These are phyloP conservation scores for Agonopterix arenella DNA, from an alignment of 2,888 invertebrate species.

Conservation along the genomic window DNA sequence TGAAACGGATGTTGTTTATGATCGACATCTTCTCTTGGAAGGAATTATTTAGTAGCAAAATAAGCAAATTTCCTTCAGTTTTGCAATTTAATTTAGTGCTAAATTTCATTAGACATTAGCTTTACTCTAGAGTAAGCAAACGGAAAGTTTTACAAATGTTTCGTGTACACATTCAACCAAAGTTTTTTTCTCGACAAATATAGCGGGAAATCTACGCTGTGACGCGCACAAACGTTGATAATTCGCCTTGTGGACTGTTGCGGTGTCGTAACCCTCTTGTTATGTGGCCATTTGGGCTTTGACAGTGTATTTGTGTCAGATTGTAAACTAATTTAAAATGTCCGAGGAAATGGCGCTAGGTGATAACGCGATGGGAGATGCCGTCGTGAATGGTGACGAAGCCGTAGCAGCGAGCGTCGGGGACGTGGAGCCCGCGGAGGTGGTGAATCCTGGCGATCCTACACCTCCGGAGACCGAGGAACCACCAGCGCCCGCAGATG, in stretches of 20 bases:
- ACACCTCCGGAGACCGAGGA: constrained; percentile 23
- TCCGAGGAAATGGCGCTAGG: constrained; percentile 71
- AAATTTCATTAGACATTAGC: constrained; percentile 7
- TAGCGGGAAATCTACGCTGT: constrained; percentile 71
- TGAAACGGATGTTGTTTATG: constrained; percentile 62
- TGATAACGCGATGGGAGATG: constrained; percentile 57
- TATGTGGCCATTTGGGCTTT: constrained; percentile 58
- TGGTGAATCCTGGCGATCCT: constrained; percentile 26
- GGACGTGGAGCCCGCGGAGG: constrained; percentile 26
- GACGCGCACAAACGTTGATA: constrained; percentile 63
- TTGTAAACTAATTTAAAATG: constrained; percentile 63
- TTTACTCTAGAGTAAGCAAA: constrained; percentile 5
- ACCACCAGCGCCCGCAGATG: constrained; percentile 25
- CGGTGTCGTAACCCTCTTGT: constrained; percentile 55
- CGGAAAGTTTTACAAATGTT: constrained; percentile 21
- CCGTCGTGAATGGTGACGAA: constrained; percentile 40
- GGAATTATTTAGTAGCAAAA: constrained; percentile 39
- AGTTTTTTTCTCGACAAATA: constrained; percentile 47
- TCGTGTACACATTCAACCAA: constrained; percentile 26
- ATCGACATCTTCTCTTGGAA: constrained; percentile 62
- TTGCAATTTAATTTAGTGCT: constrained; percentile 11
- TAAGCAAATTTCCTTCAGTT: constrained; percentile 23
- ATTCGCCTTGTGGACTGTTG: constrained; percentile 44
- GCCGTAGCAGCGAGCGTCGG: constrained; percentile 29
- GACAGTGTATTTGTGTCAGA: constrained; percentile 51